Conservation (phyloP, 1,140 invertebrate species). For the Drosophila takahashii region DNA sequence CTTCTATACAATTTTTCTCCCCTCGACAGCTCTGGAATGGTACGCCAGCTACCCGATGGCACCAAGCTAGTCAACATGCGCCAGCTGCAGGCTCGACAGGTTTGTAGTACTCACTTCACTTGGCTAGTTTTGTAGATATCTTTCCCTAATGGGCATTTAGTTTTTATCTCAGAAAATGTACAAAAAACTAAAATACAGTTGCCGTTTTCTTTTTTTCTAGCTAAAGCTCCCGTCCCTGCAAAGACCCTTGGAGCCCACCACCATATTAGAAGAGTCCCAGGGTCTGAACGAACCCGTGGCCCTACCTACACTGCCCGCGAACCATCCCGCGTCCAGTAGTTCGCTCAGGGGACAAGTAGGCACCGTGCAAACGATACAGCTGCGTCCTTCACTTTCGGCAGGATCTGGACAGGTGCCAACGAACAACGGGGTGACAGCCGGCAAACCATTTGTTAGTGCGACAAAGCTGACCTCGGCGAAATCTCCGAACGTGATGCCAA, state of each 20-base stretch:
- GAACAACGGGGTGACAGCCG: constrained; percentile 45
- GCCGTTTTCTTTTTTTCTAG: constrained; percentile 16
- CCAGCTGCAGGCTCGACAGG: constrained; percentile 66
- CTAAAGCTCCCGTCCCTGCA: constrained; percentile 53
- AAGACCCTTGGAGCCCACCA: constrained; percentile 16
- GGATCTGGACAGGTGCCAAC: constrained; percentile 16
- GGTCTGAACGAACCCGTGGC: constrained; percentile 28
- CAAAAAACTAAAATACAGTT: not conserved
- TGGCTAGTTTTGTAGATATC: not conserved
- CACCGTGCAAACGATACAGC: constrained; percentile 69
- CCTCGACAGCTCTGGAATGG: constrained; percentile 56
- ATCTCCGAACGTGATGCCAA: constrained; percentile 64
- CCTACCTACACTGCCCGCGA: constrained; percentile 4
- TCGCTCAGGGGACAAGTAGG: constrained; percentile 62
- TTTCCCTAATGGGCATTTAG: not conserved
- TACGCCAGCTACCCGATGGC: constrained; percentile 69
- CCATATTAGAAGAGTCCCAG: constrained; percentile 46
- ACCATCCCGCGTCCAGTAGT: constrained; percentile 36
- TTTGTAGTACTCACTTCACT: constrained; percentile 15
- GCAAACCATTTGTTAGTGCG: constrained; percentile 25
- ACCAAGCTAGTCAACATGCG: constrained; percentile 74
- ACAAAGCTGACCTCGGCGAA: constrained; percentile 30
- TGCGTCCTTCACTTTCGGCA: constrained; percentile 49
- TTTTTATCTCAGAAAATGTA: no score
- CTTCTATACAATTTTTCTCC: not conserved